Conservation (phyloP, 2,797 vertebrate genomes). For the Lateolabrax maculatus region DNA sequence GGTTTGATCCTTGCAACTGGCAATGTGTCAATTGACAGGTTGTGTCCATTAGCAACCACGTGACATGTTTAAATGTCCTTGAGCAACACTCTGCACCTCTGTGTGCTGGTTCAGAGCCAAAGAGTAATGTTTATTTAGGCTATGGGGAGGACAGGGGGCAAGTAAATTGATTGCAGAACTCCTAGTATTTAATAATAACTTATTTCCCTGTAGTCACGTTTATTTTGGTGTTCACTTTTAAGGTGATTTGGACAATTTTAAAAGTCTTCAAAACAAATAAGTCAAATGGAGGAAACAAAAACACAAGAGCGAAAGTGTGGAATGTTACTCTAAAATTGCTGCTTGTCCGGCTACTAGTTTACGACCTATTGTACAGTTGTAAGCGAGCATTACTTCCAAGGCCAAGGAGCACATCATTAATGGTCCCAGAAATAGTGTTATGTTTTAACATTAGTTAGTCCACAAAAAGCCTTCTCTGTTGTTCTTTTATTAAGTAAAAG, state of each 20-base stretch:
- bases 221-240: conserved; percentile 35
- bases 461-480: conserved; percentile 8
- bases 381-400: conserved; percentile 7
- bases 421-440: not conserved
- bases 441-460: conserved; percentile 23
- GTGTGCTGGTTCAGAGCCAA: conserved; percentile 50
- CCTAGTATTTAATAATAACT: conserved; percentile 16
- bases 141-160: not conserved
- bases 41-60: conserved; percentile 64
- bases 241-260: not conserved
- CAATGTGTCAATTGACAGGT: conserved; percentile 68
- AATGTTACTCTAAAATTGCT: not conserved
- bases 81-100: conserved; percentile 31
- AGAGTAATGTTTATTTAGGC: conserved; percentile 49
- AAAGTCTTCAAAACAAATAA: conserved; percentile 9
- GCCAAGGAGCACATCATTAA: not conserved
- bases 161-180: conserved; percentile 39
- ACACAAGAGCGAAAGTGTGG: not conserved
- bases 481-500: no score
- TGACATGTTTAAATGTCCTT: conserved; percentile 68
- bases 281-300: not conserved
- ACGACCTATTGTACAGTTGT: not conserved
- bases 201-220: conserved; percentile 16
- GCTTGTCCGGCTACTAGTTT: not conserved
- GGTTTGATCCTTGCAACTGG: conserved; percentile 58